Evolutionary conservation across 1,140 invertebrate genomes (phyloP).

Genomic region (Danaus plexippus): DNA sequence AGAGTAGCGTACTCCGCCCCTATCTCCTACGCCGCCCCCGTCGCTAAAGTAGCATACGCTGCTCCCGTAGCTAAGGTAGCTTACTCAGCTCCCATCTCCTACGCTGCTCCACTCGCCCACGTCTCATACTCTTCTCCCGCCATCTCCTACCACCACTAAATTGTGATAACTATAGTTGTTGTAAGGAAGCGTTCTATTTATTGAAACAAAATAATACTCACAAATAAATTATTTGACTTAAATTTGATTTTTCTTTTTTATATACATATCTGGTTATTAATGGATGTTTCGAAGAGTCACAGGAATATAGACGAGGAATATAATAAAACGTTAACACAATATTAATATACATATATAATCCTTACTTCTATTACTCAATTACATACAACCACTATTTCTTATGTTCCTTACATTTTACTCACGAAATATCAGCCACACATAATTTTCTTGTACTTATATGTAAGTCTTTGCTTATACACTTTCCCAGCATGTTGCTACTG

Average conservation of each 20-base stretch:
- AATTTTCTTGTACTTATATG: no score
- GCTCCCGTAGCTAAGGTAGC: conserved; percentile 31
- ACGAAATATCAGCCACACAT: no score
- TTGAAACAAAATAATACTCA: conserved; percentile 2
- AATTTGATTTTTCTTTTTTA: conserved; percentile 15
- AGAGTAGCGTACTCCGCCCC: conserved; percentile 32
- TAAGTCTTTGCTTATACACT: no score
- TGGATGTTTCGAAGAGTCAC: no score
- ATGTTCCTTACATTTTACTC: no score
- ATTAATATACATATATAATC: no score
- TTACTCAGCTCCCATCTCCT: conserved; percentile 29
- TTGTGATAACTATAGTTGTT: conserved; percentile 10
- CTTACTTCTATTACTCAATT: no score
- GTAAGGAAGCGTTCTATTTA: conserved; percentile 5
- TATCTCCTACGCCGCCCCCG: conserved; percentile 32
- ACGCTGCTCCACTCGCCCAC: conserved; percentile 30
- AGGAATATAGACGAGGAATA: no score
- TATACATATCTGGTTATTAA: no score
- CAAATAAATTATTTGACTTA: conserved; percentile 15
- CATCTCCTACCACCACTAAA: conserved; percentile 49
- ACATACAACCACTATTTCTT: no score
- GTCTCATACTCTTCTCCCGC: conserved; percentile 46
- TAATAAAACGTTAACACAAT: no score
- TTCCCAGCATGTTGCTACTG: no score
- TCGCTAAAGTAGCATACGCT: conserved; percentile 18